Base-by-base conservation (phyloP, 2,888 invertebrate species). In the Chymomyza amoena region DNA sequence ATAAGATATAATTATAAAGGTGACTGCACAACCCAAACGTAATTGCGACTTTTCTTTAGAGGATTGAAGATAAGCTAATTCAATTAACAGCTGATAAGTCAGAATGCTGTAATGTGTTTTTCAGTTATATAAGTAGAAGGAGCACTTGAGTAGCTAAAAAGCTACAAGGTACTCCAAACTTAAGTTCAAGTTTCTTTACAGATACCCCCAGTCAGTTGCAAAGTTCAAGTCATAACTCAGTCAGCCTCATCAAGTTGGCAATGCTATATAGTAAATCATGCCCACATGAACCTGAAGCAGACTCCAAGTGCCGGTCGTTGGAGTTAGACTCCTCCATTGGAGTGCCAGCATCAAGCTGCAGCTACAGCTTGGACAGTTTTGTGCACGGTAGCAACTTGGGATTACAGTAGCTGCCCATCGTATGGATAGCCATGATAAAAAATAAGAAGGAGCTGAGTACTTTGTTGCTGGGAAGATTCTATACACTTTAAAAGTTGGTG, bases 291-390 rank as follows among this genome's bases (percentile, higher is more conserved):
- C 39, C 39, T 45, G 13, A 45, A 45, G 3, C 39, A 45, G 39
- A 45, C 13, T 45, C 39, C 39, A 5, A 45, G 13, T 4, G 39
- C 39, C 39, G 13, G 39, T 45, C 39, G 36, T 64, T 64, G 20
- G 56, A 64, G 56, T 56, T 0, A 13, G 56, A 56, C 36, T 64
- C 13, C 36, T 64, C 13, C 45, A 54, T n/a, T 45, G 36, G 64
- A 64, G 39, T 32, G 32, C 32, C 56, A 64, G n/a, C 32, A 56
- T 64, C 64, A 64, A 20, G 62, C 39, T 62, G 36, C 7, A 18
- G 7, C n/a, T 61, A 45, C 5, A 32, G 32, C 39, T 45, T 45
- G 39, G 39, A 50, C 50, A 16, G 28, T 57, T 20, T 25, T 57
- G 20, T 15, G 39, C 39, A 45, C 39, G 13, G 39, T 45, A 45